Percentiles rank a stretch among this genome's conserved stretches.
Evolutionary conservation across 2,113 vertebrate species (phyloP).

Genomic region (Muscicapa adusta): DNA sequence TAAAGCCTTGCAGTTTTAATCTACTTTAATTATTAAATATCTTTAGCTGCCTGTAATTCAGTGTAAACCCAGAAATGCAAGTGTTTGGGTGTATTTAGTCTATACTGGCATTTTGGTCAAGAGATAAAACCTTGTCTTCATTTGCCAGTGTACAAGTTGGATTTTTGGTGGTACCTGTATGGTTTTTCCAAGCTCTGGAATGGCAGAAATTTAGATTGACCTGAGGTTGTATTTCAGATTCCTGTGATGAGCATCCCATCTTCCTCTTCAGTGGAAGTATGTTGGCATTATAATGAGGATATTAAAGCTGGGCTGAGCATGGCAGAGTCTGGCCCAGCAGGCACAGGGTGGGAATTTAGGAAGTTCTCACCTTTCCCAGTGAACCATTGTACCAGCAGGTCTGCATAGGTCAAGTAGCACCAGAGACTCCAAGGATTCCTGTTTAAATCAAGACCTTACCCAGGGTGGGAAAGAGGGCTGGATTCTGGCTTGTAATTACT

Average conservation of each 20-base stretch:
- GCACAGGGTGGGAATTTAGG: background rate
- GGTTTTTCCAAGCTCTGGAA: background rate
- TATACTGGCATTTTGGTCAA: background rate
- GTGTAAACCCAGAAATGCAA: background rate
- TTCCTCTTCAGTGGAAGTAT: rapidly evolving
- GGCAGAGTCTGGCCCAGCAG: background rate
- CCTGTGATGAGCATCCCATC: background rate
- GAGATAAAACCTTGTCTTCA: background rate
- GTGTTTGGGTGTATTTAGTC: background rate
- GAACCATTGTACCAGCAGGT: background rate
- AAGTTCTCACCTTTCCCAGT: background rate
- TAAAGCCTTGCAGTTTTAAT: background rate
- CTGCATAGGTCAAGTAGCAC: background rate
- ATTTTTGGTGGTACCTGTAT: rapidly evolving
- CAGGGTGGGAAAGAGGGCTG: background rate
- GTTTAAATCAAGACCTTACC: background rate
- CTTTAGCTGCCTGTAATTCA: background rate
- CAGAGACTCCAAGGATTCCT: background rate
- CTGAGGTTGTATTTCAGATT: background rate
- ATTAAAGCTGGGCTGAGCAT: no score
- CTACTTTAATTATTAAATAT: background rate
- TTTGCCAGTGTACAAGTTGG: background rate
- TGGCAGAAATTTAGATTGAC: background rate
- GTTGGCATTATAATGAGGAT: background rate
- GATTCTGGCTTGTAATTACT: background rate